These are phyloP conservation scores for Diorhabda elongata DNA, from an alignment of 1,140 invertebrate species.

Conservation along the genomic window DNA sequence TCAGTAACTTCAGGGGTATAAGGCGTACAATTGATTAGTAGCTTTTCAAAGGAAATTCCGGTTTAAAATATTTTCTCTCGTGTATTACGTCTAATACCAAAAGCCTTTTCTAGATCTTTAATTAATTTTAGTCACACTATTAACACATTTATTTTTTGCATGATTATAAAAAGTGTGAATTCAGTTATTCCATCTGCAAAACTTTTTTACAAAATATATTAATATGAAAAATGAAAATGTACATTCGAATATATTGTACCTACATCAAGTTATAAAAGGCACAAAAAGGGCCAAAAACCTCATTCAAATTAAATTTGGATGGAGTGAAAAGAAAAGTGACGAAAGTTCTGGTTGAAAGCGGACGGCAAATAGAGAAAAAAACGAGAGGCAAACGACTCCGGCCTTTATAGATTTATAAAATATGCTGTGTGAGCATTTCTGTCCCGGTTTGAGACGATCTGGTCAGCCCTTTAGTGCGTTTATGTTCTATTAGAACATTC, in stretches of 20 bases:
- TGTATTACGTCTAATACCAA: no score
- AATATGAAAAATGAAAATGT: background rate
- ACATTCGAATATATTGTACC: background rate
- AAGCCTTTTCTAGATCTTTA: no score
- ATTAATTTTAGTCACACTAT: no score
- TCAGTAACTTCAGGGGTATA: no score
- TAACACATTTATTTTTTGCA: no score
- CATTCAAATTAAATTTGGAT: slow-evolving; percentile 15
- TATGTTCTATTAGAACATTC: slow-evolving; percentile 16
- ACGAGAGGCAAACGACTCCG: background rate
- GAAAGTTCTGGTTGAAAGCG: slow-evolving; percentile 9
- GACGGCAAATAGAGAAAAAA: slow-evolving; percentile 13
- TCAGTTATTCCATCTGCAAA: no score
- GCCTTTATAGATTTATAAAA: slow-evolving; percentile 24
- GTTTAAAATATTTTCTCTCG: no score
- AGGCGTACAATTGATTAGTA: no score
- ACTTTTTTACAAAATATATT: no score
- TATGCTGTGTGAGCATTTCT: slow-evolving; percentile 23
- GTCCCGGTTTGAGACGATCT: slow-evolving; percentile 10
- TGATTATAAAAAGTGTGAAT: no score
- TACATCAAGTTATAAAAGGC: background rate
- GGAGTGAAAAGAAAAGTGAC: slow-evolving; percentile 18
- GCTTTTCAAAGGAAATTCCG: no score
- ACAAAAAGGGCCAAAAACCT: background rate
- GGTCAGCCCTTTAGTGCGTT: slow-evolving; percentile 17